These are phyloP conservation scores for Siniperca undulata DNA, from an alignment of 2,797 vertebrate genomes.

Conservation along the genomic window DNA sequence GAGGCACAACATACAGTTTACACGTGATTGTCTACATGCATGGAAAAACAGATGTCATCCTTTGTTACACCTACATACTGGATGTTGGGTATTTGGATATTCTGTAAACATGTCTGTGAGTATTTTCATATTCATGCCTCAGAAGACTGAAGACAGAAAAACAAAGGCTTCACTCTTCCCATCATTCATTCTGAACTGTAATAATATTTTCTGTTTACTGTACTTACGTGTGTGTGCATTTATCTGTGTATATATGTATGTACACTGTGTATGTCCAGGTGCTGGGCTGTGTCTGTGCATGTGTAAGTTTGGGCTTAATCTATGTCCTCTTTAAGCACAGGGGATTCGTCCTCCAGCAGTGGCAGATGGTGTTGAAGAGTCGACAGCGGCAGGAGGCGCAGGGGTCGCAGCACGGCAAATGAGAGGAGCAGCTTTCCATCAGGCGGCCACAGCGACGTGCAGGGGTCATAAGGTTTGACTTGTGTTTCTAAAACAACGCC, in stretches of 20 bases:
- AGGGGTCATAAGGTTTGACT: constrained; percentile 51
- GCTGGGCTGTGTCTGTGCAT: background rate
- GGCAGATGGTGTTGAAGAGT: constrained; percentile 93
- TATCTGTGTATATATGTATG: background rate
- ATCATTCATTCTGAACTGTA: background rate
- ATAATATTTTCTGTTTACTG: constrained; percentile 12
- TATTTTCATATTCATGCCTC: background rate
- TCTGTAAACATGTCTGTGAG: background rate
- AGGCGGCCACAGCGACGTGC: constrained; percentile 87
- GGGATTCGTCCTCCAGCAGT: constrained; percentile 90
- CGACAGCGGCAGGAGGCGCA: constrained; percentile 94
- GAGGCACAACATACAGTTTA: constrained; percentile 14
- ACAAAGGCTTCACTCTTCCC: background rate
- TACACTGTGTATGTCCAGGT: background rate
- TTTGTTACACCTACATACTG: constrained; percentile 2
- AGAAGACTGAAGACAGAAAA: constrained; percentile 4
- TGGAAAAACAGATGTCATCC: constrained; percentile 1
- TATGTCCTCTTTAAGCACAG: constrained; percentile 79
- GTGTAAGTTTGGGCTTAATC: constrained; percentile 8
- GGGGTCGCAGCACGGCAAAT: constrained; percentile 90
- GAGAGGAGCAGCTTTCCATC: constrained; percentile 90
- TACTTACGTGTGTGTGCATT: background rate
- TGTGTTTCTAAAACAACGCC: constrained; percentile 59
- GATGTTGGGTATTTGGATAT: background rate
- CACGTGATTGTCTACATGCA: constrained; percentile 31